Evolutionary conservation across 1,140 invertebrate genomes (phyloP), one percentile per base, ranked within the genome.

Genomic region (Drosophila setifemur): DNA sequence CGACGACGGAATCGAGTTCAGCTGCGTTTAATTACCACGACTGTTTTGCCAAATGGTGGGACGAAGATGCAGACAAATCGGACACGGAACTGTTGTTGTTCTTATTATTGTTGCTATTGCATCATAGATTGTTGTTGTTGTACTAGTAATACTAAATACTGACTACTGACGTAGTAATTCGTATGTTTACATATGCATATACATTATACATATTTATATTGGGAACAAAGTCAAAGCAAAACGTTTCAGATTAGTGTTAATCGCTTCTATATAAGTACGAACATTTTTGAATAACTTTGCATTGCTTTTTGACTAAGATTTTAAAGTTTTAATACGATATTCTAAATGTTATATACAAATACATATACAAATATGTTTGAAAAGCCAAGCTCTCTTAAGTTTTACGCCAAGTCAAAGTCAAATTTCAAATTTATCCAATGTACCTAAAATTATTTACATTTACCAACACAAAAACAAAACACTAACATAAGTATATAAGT

Each of bases 1-100:
- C 91, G 97, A 98, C 91, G 96, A 98, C 92, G 97, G 97, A 90
- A 93, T 95, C 77, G 95, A 95, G 90, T 95, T 95, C 90, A 95
- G 94, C 91, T 95, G 95, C 91, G 95, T 95, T 68, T 95, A 92
- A 31, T 23, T 39, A n/a, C 19, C 11, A n/a, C n/a, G n/a, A n/a
- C n/a, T n/a, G n/a, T n/a, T n/a, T n/a, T n/a, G n/a, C n/a, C 11
- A 12, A 6, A n/a, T 43, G 5, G n/a, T n/a, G 8, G 31, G 11
- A 21, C 19, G 18, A 21, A 9, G 26, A n/a, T n/a, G n/a, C n/a
- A n/a, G n/a, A n/a, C n/a, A 29, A 29, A 11, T 19, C 3, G 31
- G n/a, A 21, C 18, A 28, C 19, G 7, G 23, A 28, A 37, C 39
- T n/a, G n/a, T n/a, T n/a, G 52, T 64, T 73, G 68, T 73, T 73